Evolutionary conservation across 2,888 invertebrate genomes (phyloP).

Genomic region (Oligia fasciuncula): DNA sequence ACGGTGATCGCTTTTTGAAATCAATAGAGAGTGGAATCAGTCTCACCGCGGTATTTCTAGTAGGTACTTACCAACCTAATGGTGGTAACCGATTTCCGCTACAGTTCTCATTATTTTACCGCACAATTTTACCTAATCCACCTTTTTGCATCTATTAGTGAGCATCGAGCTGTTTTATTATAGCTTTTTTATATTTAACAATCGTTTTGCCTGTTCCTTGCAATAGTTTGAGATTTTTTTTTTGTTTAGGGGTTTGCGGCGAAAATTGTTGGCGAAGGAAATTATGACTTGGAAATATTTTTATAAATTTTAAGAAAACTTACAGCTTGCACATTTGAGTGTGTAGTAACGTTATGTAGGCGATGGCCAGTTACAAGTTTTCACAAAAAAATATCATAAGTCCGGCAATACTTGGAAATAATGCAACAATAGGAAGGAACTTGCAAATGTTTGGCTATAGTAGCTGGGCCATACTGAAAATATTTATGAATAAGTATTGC

Average conservation of each 20-base stretch:
- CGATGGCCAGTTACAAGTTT: no score
- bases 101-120: slow-evolving; percentile 73
- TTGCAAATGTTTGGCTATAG: not conserved
- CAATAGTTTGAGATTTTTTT: not conserved
- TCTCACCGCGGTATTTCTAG: slow-evolving; percentile 50
- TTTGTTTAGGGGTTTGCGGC: not conserved
- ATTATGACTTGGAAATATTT: not conserved
- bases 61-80: slow-evolving; percentile 44
- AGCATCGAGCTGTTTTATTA: slow-evolving; percentile 60
- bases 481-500: not conserved
- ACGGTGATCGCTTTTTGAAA: slow-evolving; percentile 70
- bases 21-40: slow-evolving; percentile 75
- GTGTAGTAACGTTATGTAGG: not conserved
- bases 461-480: not conserved
- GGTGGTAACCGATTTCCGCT: slow-evolving; percentile 68
- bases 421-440: not conserved
- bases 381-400: no score
- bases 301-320: not conserved
- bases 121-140: slow-evolving; percentile 69
- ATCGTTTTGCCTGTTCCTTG: slow-evolving; percentile 18
- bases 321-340: not conserved
- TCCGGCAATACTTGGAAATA: not conserved
- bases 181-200: slow-evolving; percentile 53
- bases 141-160: slow-evolving; percentile 68
- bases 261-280: slow-evolving; percentile 1